Conservation (phyloP, 2,797 vertebrate species). For the Argyrosomus regius region DNA sequence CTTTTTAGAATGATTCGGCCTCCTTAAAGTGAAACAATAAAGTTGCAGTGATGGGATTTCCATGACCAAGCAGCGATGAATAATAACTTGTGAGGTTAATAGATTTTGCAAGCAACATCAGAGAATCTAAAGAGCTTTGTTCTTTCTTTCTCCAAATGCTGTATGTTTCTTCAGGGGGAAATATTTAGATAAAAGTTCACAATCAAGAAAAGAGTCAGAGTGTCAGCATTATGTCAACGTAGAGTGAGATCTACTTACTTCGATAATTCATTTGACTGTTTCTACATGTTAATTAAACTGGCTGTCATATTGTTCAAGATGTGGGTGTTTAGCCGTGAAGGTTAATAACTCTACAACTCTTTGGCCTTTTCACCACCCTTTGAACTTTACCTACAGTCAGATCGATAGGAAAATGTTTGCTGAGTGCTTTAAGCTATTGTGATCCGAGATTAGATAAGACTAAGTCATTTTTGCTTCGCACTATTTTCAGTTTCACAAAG, state of each 20-base stretch:
- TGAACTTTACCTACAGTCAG: not conserved
- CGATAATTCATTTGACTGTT: not conserved
- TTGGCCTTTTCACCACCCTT: not conserved
- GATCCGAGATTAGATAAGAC: not conserved
- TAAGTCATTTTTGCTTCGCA: not conserved
- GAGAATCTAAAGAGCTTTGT: not conserved
- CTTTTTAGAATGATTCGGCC: conserved; percentile 46
- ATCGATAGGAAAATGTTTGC: conserved; percentile 3
- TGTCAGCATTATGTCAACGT: not conserved
- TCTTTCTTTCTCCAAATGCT: not conserved
- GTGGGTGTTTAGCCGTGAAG: not conserved
- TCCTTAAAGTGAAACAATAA: conserved; percentile 51
- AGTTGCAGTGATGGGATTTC: conserved; percentile 53
- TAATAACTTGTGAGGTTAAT: conserved; percentile 42
- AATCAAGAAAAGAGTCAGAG: not conserved
- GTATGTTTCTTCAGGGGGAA: not conserved
- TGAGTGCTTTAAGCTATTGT: not conserved
- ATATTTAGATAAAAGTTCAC: conserved; percentile 9
- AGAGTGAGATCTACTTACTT: too few relatives aligned
- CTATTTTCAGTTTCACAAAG: not conserved
- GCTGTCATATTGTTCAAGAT: not conserved
- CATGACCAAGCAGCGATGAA: conserved; percentile 41
- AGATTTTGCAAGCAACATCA: conserved; percentile 55
- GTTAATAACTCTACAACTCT: not conserved
- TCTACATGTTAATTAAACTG: not conserved